A percentile compares a stretch with the other conserved stretches of the same genome.
These are phyloP conservation scores for Melanotaenia trifasciata DNA, from an alignment of 2,797 vertebrate species.

Conservation along the genomic window DNA sequence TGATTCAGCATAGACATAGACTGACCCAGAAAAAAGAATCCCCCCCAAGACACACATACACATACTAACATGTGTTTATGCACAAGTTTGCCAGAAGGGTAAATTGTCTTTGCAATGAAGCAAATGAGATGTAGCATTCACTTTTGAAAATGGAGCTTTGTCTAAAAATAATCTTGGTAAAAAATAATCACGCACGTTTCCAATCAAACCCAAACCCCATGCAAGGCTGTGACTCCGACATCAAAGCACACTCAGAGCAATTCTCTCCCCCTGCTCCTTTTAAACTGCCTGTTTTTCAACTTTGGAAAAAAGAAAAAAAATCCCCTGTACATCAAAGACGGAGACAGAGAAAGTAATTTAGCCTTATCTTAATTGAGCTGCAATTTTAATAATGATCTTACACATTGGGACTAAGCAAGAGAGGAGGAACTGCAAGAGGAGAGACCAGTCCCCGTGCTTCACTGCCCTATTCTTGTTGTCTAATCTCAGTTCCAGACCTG, in stretches of 20 bases:
- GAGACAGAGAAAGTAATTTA: conserved; percentile 86
- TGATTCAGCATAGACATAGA: conserved; percentile 55
- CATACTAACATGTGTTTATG: background rate
- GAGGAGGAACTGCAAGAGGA: conserved; percentile 65
- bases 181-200: conserved; percentile 57
- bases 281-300: conserved; percentile 72
- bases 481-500: conserved; percentile 73
- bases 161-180: conserved; percentile 57
- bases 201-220: conserved; percentile 63
- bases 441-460: conserved; percentile 44
- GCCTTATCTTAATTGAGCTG: conserved; percentile 88
- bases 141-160: conserved; percentile 57
- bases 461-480: conserved; percentile 51
- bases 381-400: conserved; percentile 88
- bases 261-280: conserved; percentile 46
- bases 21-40: conserved; percentile 43
- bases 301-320: conserved; percentile 75
- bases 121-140: conserved; percentile 68
- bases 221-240: conserved; percentile 66
- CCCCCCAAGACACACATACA: background rate
- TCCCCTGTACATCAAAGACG: conserved; percentile 84
- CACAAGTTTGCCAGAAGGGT: conserved; percentile 36
- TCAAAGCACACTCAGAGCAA: conserved; percentile 78
- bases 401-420: conserved; percentile 82
- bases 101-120: conserved; percentile 52